A percentile compares a stretch with the other conserved stretches of the same genome.
Evolutionary conservation across 2,888 invertebrate genomes (phyloP).

Genomic region (Pyrocoelia pectoralis): DNA sequence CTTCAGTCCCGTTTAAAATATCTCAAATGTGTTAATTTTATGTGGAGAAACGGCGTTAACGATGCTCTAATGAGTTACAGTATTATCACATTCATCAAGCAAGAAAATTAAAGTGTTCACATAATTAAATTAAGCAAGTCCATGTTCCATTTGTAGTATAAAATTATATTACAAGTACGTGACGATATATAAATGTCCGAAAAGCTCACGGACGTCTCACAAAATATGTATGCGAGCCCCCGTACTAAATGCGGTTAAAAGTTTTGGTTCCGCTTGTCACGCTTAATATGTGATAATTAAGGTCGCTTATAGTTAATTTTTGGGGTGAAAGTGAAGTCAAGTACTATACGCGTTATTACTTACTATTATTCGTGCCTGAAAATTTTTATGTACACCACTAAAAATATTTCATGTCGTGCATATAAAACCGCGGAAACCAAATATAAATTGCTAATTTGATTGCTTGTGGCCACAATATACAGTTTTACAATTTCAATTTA

Average conservation of each 20-base stretch:
- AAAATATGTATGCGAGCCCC: constrained; percentile 8
- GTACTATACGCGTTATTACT: constrained; percentile 14
- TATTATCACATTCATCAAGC: constrained; percentile 5
- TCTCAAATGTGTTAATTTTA: too few relatives aligned
- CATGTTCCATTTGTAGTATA: constrained; percentile 7
- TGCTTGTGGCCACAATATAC: constrained; percentile 49
- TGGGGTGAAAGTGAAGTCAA: constrained; percentile 16
- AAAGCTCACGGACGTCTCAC: background rate
- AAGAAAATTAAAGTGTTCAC: constrained; percentile 15
- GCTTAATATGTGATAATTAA: constrained; percentile 16
- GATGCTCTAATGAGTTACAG: background rate
- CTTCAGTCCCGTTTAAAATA: too few relatives aligned
- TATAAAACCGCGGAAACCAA: constrained; percentile 42
- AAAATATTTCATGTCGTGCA: constrained; percentile 39
- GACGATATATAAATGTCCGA: constrained; percentile 11
- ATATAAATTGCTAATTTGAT: constrained; percentile 51
- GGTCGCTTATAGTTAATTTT: constrained; percentile 12
- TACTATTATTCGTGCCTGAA: constrained; percentile 21
- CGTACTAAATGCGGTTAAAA: background rate
- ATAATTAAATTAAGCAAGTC: constrained; percentile 14
- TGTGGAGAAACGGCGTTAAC: background rate
- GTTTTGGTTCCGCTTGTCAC: background rate
- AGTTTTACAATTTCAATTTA: constrained; percentile 55
- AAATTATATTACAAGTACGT: constrained; percentile 17
- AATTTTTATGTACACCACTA: constrained; percentile 24